These are phyloP conservation scores for Apis laboriosa DNA, from an alignment of 1,140 invertebrate species.

Conservation along the genomic window DNA sequence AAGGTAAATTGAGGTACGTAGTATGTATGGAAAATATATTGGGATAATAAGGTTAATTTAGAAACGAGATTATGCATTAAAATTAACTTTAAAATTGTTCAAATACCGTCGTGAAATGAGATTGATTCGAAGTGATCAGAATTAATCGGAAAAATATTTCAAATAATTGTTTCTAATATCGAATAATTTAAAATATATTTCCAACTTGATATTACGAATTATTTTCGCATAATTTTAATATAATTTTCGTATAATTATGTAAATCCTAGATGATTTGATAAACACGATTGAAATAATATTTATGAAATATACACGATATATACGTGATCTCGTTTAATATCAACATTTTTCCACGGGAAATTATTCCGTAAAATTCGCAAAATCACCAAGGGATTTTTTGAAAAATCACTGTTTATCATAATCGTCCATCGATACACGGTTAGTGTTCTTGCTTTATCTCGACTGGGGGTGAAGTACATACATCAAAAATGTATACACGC, in stretches of 20 bases:
- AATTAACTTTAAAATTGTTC: neutral
- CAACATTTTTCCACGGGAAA: neutral
- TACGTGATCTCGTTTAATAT: neutral
- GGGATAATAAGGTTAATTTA: neutral
- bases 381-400: neutral
- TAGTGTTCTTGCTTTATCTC: constrained; percentile 33
- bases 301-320: no score
- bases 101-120: neutral
- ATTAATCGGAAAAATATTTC: neutral
- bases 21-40: neutral
- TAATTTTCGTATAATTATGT: no score
- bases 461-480: constrained; percentile 4
- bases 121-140: neutral
- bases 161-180: no score
- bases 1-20: neutral
- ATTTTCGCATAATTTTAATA: no score
- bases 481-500: constrained; percentile 48
- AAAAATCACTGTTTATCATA: neutral
- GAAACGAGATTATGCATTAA: neutral
- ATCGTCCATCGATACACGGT: constrained; percentile 24
- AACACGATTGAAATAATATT: no score
- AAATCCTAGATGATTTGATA: no score
- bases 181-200: no score
- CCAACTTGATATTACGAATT: no score
- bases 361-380: neutral